A percentile compares a stretch with the other conserved stretches of the same genome.
Evolutionary conservation across 2,797 vertebrate species (phyloP).

Genomic region (Trichosurus vulpecula): DNA sequence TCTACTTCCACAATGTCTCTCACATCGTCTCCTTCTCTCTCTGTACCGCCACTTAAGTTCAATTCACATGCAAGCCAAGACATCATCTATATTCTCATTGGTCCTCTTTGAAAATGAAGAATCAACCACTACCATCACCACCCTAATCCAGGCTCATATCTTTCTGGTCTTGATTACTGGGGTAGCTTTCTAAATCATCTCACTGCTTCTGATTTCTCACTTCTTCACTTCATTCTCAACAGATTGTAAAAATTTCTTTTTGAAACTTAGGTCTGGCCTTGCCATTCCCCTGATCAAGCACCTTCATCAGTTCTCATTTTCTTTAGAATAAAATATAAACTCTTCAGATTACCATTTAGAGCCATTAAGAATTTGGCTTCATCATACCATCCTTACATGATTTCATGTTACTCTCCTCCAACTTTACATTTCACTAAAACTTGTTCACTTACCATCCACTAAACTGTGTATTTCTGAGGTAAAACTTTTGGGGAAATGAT

Average conservation of each 20-base stretch:
- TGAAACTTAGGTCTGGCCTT: background rate
- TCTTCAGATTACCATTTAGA: background rate
- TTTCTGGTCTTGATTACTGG: background rate
- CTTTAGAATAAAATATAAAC: background rate
- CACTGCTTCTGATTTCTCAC: background rate
- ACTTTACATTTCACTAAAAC: background rate
- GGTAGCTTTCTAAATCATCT: background rate
- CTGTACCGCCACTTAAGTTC: background rate
- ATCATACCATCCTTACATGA: background rate
- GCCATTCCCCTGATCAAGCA: background rate
- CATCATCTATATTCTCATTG: too few species aligned
- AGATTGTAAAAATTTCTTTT: background rate
- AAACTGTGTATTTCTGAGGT: background rate
- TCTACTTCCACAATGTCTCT: background rate
- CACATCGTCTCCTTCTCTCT: background rate
- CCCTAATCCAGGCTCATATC: background rate
- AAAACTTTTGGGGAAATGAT: background rate
- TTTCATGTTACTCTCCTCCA: background rate
- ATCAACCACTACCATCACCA: too few species aligned
- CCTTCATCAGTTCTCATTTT: background rate
- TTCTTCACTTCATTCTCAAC: background rate
- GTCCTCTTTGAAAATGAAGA: too few species aligned
- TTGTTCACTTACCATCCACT: background rate
- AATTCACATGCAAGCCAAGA: too few species aligned
- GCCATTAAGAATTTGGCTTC: background rate